Conservation (phyloP, 1,140 invertebrate species). For the Hycleus phaleratus region DNA sequence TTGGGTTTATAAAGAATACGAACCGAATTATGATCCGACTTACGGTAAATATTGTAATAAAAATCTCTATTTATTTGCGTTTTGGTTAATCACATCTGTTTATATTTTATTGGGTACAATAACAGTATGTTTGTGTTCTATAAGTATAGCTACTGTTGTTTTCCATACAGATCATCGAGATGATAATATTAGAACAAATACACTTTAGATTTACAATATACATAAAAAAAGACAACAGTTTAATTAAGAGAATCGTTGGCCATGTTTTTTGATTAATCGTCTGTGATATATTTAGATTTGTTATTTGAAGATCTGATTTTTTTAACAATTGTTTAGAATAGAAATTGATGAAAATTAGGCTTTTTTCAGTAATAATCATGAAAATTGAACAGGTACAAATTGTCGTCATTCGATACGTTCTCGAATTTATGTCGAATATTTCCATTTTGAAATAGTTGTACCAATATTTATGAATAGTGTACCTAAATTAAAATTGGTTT, state of each 20-base stretch:
- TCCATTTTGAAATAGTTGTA: no score
- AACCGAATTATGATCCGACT: constrained; percentile 50
- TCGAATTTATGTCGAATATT: no score
- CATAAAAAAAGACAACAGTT: no score
- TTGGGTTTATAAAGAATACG: constrained; percentile 58
- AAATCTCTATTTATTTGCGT: constrained; percentile 58
- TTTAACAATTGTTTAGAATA: no score
- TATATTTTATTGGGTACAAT: constrained; percentile 52
- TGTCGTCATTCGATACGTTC: no score
- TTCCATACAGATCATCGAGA: constrained; percentile 38
- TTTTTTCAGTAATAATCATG: no score
- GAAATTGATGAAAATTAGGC: no score
- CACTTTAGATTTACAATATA: no score
- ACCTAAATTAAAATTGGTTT: no score
- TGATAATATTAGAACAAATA: background rate
- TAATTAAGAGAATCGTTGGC: background rate
- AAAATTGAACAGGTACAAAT: no score
- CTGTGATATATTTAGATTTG: constrained; percentile 17
- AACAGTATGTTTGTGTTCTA: constrained; percentile 49
- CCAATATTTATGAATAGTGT: no score
- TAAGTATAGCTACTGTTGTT: constrained; percentile 46
- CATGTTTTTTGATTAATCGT: constrained; percentile 7
- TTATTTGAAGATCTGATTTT: background rate
- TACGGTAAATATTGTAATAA: constrained; percentile 53
- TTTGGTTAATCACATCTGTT: constrained; percentile 56